Conservation (phyloP, 2,113 vertebrate genomes). For the Ameiurus melas region DNA sequence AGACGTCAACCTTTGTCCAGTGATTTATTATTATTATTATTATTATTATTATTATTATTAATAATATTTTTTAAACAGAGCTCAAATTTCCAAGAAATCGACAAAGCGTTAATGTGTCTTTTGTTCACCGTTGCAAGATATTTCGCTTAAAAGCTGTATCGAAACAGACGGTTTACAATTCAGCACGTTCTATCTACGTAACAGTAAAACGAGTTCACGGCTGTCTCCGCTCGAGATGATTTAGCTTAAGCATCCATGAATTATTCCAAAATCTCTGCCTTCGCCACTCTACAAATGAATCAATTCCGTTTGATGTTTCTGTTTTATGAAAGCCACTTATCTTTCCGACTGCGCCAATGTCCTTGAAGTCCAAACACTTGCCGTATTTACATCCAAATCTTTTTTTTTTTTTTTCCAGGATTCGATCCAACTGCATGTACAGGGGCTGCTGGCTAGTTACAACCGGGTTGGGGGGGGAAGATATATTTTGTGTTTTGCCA, state of each 20-base stretch:
- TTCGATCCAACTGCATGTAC: conserved; percentile 55
- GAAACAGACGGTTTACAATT: neutral
- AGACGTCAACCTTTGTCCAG: neutral
- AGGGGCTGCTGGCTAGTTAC: conserved; percentile 33
- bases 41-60: too few relatives aligned
- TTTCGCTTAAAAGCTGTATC: neutral
- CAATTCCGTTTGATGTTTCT: conserved; percentile 52
- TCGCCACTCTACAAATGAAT: conserved; percentile 38
- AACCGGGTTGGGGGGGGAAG: conserved; percentile 35
- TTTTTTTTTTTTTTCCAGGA: conserved; percentile 51
- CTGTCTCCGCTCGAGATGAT: conserved; percentile 24
- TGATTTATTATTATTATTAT: neutral
- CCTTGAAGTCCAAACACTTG: conserved; percentile 52
- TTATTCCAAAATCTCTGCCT: conserved; percentile 41
- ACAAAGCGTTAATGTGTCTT: neutral
- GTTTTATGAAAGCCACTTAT: conserved; percentile 58
- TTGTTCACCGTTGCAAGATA: neutral
- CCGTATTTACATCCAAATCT: conserved; percentile 58
- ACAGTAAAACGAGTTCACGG: conserved; percentile 16
- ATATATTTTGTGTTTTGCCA: conserved; percentile 56
- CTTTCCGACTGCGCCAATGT: conserved; percentile 52
- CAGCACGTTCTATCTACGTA: neutral
- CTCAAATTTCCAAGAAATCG: neutral
- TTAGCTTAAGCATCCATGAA: conserved; percentile 26
- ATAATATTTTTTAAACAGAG: neutral